A percentile compares a stretch with the other conserved stretches of the same genome.
Conservation (phyloP, 2,797 vertebrate species). For the Acanthurus tractus region DNA sequence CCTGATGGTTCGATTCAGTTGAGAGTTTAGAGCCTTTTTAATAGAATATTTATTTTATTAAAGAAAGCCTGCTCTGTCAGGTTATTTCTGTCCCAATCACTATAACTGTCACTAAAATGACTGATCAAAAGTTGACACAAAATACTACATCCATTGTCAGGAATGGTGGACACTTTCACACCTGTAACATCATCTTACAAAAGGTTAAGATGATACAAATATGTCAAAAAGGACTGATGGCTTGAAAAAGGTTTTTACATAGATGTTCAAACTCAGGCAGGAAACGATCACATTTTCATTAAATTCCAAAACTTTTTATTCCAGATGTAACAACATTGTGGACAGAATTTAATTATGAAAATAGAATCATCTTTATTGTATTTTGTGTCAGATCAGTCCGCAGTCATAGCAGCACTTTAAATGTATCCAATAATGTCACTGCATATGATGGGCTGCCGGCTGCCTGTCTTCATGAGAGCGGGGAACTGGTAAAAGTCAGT, state of each 20-base stretch:
- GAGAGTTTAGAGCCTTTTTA: background rate
- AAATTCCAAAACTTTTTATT: constrained; percentile 71
- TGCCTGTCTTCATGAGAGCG: constrained; percentile 95
- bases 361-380: constrained; percentile 37
- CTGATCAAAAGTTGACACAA: background rate
- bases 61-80: background rate
- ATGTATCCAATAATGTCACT: constrained; percentile 95
- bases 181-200: background rate
- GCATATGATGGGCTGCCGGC: constrained; percentile 97
- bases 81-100: background rate
- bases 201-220: background rate
- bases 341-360: constrained; percentile 49
- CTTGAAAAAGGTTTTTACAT: too few species aligned
- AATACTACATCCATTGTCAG: background rate
- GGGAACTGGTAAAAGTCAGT: constrained; percentile 91
- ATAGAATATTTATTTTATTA: background rate
- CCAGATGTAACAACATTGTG: constrained; percentile 28
- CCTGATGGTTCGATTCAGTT: background rate
- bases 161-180: background rate
- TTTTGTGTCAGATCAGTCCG: constrained; percentile 18
- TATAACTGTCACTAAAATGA: too few species aligned
- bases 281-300: constrained; percentile 29
- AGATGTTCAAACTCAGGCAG: too few species aligned
- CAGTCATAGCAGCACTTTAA: constrained; percentile 78
- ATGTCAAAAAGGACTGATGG: too few species aligned